These are phyloP conservation scores for Bettongia penicillata DNA, from an alignment of 2,113 vertebrate genomes.

Conservation along the genomic window DNA sequence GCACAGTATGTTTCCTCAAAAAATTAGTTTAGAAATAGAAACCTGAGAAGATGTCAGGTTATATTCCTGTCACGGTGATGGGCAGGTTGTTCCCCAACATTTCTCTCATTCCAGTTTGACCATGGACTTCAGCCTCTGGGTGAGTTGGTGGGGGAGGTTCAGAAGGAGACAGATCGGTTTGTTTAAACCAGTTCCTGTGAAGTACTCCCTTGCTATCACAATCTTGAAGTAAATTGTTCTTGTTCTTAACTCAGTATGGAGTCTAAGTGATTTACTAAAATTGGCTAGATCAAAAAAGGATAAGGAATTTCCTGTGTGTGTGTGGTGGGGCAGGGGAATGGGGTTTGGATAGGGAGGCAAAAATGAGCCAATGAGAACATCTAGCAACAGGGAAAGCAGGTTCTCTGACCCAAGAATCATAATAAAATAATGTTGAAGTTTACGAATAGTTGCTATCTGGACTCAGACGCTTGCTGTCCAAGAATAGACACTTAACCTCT, in stretches of 20 bases:
- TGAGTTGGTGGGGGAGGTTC: fast-evolving
- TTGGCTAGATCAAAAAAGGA: background rate
- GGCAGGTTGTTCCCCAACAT: background rate
- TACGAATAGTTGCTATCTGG: background rate
- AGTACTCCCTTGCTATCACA: background rate
- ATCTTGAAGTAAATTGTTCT: background rate
- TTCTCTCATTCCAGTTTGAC: background rate
- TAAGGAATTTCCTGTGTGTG: background rate
- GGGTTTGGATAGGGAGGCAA: background rate
- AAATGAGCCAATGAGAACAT: background rate
- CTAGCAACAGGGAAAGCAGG: background rate
- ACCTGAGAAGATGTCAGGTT: background rate
- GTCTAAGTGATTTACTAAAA: background rate
- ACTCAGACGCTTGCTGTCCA: background rate
- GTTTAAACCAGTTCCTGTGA: background rate
- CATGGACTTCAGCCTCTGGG: background rate
- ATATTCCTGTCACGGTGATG: background rate
- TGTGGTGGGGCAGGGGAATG: background rate
- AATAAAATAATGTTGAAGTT: background rate
- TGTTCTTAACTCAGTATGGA: background rate
- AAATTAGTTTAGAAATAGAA: background rate
- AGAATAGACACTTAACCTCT: background rate
- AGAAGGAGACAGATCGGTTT: background rate
- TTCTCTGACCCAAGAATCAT: background rate
- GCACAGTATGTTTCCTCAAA: background rate